Evolutionary conservation across 1,140 invertebrate genomes (phyloP), one percentile per base, ranked within the genome.

Genomic region (Trichoplusia ni): DNA sequence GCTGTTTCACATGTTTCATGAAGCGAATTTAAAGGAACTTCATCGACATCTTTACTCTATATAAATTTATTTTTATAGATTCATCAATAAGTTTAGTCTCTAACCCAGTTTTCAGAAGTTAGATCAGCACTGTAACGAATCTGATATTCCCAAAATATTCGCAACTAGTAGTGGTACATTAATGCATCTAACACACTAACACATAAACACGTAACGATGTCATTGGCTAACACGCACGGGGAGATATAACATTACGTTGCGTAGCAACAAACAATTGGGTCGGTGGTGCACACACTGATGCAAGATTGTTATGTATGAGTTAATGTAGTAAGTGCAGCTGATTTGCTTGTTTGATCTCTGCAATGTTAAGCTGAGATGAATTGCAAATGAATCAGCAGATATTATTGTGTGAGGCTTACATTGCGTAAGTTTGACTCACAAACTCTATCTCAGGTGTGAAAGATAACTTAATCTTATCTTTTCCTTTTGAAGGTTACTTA

Each of bases 241-340:
- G 13, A 18, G 35, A 38, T 9, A 23, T 38, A 31, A 54, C n/a
- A 38, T 4, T 14, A 53, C 19, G n/a, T 4, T 25, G 35, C 51
- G 8, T 38, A 54, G 51, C 35, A 54, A 38, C 35, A 38, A 9
- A 25, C 35, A 54, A 54, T 54, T 54, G 51, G 51, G 51, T 51
- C 47, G 47, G 16, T 13, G 9, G 27, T 13, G 25, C 33, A 27
- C 33, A 21, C 33, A 54, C 31, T 38, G 33, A 23, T 16, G 14
- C 11, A 35, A 23, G 14, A 35, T 37, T 16, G 35, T 38, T 38
- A 54, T 37, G 35, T 38, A 23, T 27, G 51, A 13, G 35, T 21
- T 38, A 54, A 54, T 23, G 19, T 13, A 16, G 19, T 38, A 14
- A 38, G 19, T 54, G 35, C 51, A 54, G 37, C 18, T 27, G 35